A percentile compares a stretch with the other conserved stretches of the same genome.
These are phyloP conservation scores for Catocala nupta DNA, from an alignment of 2,888 invertebrate genomes.

Conservation along the genomic window DNA sequence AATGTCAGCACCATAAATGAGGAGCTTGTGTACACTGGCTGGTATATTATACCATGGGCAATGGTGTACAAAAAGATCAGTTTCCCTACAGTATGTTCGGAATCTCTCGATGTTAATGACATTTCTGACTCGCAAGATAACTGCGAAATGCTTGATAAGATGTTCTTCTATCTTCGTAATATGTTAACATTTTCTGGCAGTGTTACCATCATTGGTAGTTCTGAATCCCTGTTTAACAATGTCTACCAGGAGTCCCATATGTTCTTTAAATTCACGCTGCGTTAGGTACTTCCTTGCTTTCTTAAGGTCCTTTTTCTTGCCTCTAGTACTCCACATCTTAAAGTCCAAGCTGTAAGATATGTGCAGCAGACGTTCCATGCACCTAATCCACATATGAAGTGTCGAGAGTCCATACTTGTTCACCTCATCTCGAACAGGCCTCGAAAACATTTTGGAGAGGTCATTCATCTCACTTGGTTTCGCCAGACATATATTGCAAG, in stretches of 20 bases:
- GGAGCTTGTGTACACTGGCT: too few species aligned
- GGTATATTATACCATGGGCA: too few species aligned
- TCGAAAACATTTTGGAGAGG: not conserved
- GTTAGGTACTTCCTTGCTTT: conserved; percentile 22
- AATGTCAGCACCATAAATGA: conserved; percentile 25
- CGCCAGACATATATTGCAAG: too few species aligned
- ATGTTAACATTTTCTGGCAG: conserved; percentile 21
- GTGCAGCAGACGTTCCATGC: conserved; percentile 50
- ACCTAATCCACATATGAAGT: conserved; percentile 49
- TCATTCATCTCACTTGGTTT: too few species aligned
- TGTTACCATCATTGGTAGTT: conserved; percentile 32
- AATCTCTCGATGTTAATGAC: too few species aligned
- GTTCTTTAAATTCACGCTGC: conserved; percentile 34
- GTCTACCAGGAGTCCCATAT: conserved; percentile 26
- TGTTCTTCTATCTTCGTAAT: not conserved
- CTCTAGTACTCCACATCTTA: conserved; percentile 44
- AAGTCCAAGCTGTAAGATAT: conserved; percentile 32
- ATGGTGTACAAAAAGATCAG: too few species aligned
- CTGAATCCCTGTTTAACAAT: conserved; percentile 26
- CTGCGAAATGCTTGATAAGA: not conserved
- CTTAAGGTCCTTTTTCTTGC: conserved; percentile 19
- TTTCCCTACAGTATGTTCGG: too few species aligned
- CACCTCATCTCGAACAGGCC: conserved; percentile 25
- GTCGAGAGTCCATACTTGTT: conserved; percentile 36
- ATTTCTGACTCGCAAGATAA: not conserved